Evolutionary conservation across 2,113 vertebrate genomes (phyloP), one percentile per base, ranked within the genome.

Genomic region (Bolborhynchus lineola): DNA sequence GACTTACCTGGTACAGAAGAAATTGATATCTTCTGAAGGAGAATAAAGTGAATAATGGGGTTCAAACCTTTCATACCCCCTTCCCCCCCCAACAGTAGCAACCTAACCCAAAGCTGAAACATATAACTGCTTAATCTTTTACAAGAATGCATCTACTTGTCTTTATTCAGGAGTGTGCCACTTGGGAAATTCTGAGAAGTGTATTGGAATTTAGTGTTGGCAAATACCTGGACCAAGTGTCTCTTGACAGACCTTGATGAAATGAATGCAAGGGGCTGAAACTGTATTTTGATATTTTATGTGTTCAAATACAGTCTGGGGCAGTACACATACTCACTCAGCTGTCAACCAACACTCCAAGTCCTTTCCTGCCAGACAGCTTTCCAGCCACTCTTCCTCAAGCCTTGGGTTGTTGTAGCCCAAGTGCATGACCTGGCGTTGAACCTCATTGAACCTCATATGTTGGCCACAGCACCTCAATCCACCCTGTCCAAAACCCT

Each of bases 391-490:
- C 13, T 26, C 28, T 46, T 20, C 13, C 11, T 26, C 23, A 21
- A 46, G 17, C 14, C 76, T 26, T 24, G 33, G 33, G 33, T 59
- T 59, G 33, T 10, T 35, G 33, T 35, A 59, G 57, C 33, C 57
- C 33, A 35, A 16, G 13, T 59, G 3, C 47, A 37, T 49, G 17
- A 5, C 41, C 47, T 1, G 7, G 16, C 35, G 5, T 24, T 13
- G 1, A 2, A 3, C 41, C 59, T 19, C 3, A 0, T 2, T 23
- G 16, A 7, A 42, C 4, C 42, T 37, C 41, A 7, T 15, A 17
- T 35, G 2, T 2, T 71, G 49, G 4, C 60, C 21, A 20, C 0
- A 0, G 16, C 26, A 16, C 26, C 2, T 33, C 0, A 2, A 20
- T 5, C n/a, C 49, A 75, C 42, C 23, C 77, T 59, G 37, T 2